Evolutionary conservation across 2,888 invertebrate species (phyloP).

Genomic region (Brachycybe producta): DNA sequence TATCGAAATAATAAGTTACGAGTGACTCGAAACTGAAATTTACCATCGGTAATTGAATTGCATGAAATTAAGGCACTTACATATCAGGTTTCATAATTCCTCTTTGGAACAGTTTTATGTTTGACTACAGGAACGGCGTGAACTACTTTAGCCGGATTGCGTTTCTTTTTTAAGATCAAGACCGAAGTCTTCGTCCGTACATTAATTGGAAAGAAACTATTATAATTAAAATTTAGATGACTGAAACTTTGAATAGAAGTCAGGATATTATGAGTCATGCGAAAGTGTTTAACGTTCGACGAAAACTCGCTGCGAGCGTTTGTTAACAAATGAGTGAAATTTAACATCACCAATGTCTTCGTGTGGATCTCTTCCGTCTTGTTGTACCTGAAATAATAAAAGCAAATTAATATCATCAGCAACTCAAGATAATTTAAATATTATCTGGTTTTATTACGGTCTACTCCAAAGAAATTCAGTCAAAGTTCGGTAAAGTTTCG

Average conservation of each 20-base stretch:
- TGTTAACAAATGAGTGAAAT: conserved; percentile 62
- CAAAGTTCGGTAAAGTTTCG: too few species aligned
- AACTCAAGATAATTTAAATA: too few species aligned
- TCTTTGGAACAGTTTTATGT: too few species aligned
- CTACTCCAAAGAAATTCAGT: too few species aligned
- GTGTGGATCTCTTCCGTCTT: conserved; percentile 62
- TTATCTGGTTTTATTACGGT: too few species aligned
- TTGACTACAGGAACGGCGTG: too few species aligned
- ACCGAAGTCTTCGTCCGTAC: conserved; percentile 57
- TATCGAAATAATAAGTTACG: too few species aligned
- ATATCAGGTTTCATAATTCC: too few species aligned
- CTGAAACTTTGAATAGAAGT: conserved; percentile 70
- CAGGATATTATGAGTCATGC: conserved; percentile 57
- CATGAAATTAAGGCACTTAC: too few species aligned
- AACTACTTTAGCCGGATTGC: too few species aligned
- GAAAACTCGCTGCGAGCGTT: conserved; percentile 74
- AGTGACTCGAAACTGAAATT: too few species aligned
- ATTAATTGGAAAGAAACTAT: conserved; percentile 50
- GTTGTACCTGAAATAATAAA: conserved; percentile 47
- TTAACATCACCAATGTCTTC: conserved; percentile 49
- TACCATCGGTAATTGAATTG: too few species aligned
- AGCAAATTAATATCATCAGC: neutral
- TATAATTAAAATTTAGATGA: conserved; percentile 64
- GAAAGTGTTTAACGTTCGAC: conserved; percentile 52
- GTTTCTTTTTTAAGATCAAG: conserved; percentile 54